phyloP scores from a whole-genome alignment of 2,113 vertebrate genomes.

The Hippopotamus amphibius region DNA sequence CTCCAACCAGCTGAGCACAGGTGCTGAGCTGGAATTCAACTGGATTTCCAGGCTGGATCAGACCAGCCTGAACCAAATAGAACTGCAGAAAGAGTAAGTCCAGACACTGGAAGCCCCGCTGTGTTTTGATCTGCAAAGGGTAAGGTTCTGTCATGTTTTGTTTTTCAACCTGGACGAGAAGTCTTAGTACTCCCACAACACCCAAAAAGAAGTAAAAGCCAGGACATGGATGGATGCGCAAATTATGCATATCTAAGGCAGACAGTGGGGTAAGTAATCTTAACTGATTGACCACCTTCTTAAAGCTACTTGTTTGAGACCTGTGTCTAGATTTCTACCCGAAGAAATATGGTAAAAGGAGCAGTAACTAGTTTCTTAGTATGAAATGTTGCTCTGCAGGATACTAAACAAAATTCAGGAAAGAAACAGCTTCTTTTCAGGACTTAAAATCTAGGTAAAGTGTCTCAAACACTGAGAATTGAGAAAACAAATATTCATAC shows the following conservation, averaged over 20 bases:
- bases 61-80: neutral
- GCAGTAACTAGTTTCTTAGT: neutral
- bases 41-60: neutral
- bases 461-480: neutral
- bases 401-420: neutral
- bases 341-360: neutral
- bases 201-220: neutral
- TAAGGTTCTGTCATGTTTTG: neutral
- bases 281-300: neutral
- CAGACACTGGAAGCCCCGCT: neutral
- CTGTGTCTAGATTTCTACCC: neutral
- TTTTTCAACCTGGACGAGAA: neutral
- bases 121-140: neutral
- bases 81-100: neutral
- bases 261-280: neutral
- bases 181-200: neutral
- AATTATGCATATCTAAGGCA: neutral
- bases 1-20: neutral
- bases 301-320: neutral
- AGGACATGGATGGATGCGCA: neutral
- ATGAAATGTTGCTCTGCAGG: neutral
- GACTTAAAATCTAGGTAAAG: neutral
- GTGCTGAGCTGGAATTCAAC: neutral
- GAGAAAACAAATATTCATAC: neutral
- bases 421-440: neutral